Base-by-base conservation (phyloP, 1,140 invertebrate species). In the Drosophila kohkoa region DNA sequence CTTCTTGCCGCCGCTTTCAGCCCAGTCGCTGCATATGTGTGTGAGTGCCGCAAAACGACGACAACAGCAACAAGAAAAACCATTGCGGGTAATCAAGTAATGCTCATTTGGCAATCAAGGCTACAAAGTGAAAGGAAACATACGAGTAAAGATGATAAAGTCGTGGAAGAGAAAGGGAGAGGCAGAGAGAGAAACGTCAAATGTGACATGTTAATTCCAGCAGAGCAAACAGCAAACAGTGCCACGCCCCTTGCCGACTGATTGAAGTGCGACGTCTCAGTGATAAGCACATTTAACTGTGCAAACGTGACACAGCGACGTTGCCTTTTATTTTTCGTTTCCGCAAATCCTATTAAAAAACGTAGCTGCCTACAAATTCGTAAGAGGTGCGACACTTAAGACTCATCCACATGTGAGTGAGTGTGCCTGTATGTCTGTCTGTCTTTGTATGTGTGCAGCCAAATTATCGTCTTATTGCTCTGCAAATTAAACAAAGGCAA, bases 181-280 rank as follows among this genome's bases (percentile, higher is more conserved):
- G 65, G n/a, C 32, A 38, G 4, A 35, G 49, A 70, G 20, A 58
- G 15, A 16, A 8, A 66, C 76, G 69, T 81, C 85, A 89, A 85
- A 89, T 89, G 85, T 89, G 86, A 76, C 85, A 89, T 89, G 81
- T 90, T 89, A 89, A 89, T 89, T 89, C 78, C 81, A 81, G 65
- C 51, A 79, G 78, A 89, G 66, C 70, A 75, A 77, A 79, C 83
- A 88, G 75, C 68, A 72, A 89, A 74, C 71, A 67, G 25, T 55
- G 15, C 28, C 49, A 49, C 55, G 43, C 62, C 28, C 6, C 8
- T n/a, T 10, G 30, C 25, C 28, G 59, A 67, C 85, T 81, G 83
- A 88, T 88, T 89, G 83, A 88, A 88, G 81, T 81, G 83, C 68
- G 54, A 85, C 77, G 79, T 54, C 62, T 65, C 72, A 63, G 48